Conservation (phyloP, 92 coral and sea anemone genomes). For the Montipora capitata region DNA sequence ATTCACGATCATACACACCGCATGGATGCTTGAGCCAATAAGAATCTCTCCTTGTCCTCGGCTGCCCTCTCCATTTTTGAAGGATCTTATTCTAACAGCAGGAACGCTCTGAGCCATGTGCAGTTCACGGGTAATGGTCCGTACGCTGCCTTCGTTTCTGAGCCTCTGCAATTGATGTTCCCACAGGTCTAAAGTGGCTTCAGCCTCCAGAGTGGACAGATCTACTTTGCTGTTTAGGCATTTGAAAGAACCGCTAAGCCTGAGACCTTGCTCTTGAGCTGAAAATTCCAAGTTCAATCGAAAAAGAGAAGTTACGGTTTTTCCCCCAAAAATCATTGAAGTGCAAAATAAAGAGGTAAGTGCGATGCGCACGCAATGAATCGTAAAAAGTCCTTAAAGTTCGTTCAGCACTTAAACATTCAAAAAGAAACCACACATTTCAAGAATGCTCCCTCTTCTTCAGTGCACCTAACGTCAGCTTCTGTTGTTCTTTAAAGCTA, state of each 20-base stretch:
- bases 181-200: constrained; percentile 95
- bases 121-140: constrained; percentile 91
- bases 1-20: constrained; percentile 72
- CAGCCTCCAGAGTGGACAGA: constrained; percentile 93
- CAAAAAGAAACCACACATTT: too few species aligned
- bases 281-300: background rate
- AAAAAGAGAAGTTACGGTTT: too few species aligned
- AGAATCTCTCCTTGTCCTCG: constrained; percentile 80
- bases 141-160: constrained; percentile 87
- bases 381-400: too few species aligned
- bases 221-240: constrained; percentile 97
- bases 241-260: constrained; percentile 88
- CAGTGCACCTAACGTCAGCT: too few species aligned
- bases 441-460: too few species aligned
- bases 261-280: constrained; percentile 74
- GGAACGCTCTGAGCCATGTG: constrained; percentile 94
- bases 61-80: constrained; percentile 94
- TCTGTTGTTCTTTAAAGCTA: too few species aligned
- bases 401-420: too few species aligned
- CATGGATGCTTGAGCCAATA: constrained; percentile 90
- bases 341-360: too few species aligned
- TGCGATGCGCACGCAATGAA: too few species aligned
- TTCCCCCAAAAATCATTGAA: too few species aligned
- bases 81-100: constrained; percentile 94
- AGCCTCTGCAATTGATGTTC: constrained; percentile 93